phyloP scores from a whole-genome alignment of 2,113 vertebrate species.

The Petrocephalus zakoni region DNA sequence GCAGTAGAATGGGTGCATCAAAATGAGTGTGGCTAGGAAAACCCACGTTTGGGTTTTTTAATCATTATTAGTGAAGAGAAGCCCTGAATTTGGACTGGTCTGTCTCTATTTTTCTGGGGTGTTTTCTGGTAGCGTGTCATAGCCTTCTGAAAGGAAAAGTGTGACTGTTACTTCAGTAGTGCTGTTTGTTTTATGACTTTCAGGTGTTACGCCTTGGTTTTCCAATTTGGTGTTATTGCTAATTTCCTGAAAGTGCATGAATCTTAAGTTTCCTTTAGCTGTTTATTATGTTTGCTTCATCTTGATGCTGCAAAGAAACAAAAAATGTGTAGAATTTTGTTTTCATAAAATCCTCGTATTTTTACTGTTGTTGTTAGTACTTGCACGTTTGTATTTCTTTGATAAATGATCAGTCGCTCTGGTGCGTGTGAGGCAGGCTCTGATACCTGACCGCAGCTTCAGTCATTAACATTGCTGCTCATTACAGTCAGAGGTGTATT shows the following conservation, averaged over 20 bases:
- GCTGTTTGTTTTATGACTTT: not conserved
- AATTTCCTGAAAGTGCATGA: not conserved
- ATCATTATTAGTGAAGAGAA: not conserved
- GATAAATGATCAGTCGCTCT: not conserved
- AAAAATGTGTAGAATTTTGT: not conserved
- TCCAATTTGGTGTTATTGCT: not conserved
- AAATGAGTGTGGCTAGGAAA: not conserved
- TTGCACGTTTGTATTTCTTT: not conserved
- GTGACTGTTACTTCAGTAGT: not conserved
- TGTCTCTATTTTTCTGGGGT: not conserved
- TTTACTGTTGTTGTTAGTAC: not conserved
- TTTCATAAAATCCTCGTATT: not conserved
- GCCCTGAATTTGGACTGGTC: not conserved
- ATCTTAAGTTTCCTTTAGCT: not conserved
- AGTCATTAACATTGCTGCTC: not conserved
- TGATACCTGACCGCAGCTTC: not conserved
- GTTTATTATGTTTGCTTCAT: not conserved
- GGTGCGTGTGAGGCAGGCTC: not conserved
- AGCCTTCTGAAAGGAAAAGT: not conserved
- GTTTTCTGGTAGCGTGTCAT: not conserved
- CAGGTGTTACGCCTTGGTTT: not conserved
- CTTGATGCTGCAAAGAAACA: not conserved
- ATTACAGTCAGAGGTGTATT: not conserved
- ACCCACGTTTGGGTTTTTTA: not conserved
- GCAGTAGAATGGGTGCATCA: not conserved